Percentiles rank a stretch among this genome's conserved stretches.
Conservation (phyloP, 2,797 vertebrate genomes). For the Brachymystax lenok region DNA sequence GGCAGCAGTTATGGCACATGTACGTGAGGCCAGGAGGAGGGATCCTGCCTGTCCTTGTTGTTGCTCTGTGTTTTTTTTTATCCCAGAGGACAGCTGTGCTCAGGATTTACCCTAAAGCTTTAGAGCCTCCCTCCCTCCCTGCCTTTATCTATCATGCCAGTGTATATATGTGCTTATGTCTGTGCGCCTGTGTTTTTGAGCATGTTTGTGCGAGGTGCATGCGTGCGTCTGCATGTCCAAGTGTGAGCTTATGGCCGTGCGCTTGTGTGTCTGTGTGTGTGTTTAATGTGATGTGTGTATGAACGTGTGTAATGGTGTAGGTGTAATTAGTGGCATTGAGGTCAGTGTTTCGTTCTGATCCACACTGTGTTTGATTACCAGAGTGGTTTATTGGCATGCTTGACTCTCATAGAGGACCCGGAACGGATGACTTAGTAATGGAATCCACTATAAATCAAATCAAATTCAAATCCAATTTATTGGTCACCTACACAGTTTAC, state of each 20-base stretch:
- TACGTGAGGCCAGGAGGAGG: neutral
- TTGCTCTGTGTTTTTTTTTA: conserved; percentile 23
- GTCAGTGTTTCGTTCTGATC: conserved; percentile 19
- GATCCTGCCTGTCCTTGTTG: neutral
- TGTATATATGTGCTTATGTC: conserved; percentile 40
- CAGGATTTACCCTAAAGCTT: conserved; percentile 78
- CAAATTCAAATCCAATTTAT: too few species aligned
- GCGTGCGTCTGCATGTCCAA: neutral
- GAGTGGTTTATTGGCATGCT: conserved; percentile 48
- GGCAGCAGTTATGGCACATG: neutral
- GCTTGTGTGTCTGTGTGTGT: neutral
- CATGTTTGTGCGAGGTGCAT: too few species aligned
- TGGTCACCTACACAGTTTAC: too few species aligned
- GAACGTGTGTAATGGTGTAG: conserved; percentile 30
- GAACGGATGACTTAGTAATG: neutral
- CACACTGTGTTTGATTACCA: neutral
- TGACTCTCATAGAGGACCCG: conserved; percentile 13
- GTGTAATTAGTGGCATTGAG: conserved; percentile 33
- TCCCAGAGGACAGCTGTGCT: conserved; percentile 71
- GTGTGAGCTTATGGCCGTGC: neutral
- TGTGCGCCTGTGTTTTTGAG: too few species aligned
- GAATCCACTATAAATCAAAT: neutral
- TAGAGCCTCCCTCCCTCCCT: conserved; percentile 32
- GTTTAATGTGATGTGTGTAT: conserved; percentile 27
- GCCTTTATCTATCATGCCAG: conserved; percentile 59